Conservation (phyloP, 1,140 invertebrate species). For the Ladona fulva region DNA sequence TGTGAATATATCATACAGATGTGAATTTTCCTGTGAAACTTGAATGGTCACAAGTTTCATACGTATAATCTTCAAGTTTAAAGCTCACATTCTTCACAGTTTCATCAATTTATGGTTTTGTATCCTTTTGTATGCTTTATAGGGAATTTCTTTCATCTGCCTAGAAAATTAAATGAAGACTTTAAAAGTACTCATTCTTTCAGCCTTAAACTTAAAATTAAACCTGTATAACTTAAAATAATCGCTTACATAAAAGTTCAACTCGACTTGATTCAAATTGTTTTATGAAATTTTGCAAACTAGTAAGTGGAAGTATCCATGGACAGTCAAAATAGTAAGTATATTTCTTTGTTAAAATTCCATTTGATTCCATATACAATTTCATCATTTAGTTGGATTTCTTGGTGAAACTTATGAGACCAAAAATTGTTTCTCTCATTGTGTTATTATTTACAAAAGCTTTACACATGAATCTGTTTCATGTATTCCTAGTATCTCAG, state of each 20-base stretch:
- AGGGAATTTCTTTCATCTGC: not conserved
- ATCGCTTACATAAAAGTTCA: conserved; percentile 5
- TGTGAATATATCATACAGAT: not conserved
- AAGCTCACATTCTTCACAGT: not conserved
- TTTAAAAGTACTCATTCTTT: not conserved
- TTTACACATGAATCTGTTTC: too few species aligned
- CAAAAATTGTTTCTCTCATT: conserved; percentile 3
- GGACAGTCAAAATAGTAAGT: conserved; percentile 23
- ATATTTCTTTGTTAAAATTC: conserved; percentile 16
- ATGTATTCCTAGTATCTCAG: too few species aligned
- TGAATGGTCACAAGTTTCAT: not conserved
- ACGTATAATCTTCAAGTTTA: not conserved
- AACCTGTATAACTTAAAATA: not conserved
- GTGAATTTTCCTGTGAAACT: not conserved
- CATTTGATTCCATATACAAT: not conserved
- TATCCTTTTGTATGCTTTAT: not conserved
- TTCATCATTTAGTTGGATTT: not conserved
- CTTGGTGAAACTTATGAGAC: not conserved
- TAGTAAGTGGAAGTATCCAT: conserved; percentile 21
- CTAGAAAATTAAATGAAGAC: too few species aligned
- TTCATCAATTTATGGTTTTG: not conserved
- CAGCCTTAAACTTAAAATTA: not conserved
- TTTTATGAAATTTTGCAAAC: conserved; percentile 24
- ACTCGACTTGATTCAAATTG: conserved; percentile 21
- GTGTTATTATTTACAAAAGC: too few species aligned